phyloP scores from a whole-genome alignment of 1,140 invertebrate genomes.

The Diorhabda carinulata region DNA sequence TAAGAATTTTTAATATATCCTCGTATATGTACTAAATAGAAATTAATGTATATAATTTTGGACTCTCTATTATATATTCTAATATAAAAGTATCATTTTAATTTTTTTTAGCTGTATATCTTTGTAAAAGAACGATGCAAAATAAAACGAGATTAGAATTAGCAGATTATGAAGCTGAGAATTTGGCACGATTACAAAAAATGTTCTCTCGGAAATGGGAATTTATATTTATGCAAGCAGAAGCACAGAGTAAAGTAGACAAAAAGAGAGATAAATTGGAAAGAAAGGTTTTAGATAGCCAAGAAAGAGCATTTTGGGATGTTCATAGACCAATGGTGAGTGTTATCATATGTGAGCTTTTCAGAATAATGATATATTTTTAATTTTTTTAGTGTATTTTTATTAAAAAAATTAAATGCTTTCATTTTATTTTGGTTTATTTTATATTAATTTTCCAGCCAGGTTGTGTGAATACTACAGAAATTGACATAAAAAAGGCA shows the following conservation, averaged over 20 bases:
- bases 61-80: no score
- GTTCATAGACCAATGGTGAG: constrained; percentile 93
- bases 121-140: constrained; percentile 99
- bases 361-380: background rate
- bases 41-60: no score
- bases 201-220: constrained; percentile 99
- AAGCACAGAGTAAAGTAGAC: constrained; percentile 87
- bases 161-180: constrained; percentile 98
- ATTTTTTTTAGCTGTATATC: constrained; percentile 81
- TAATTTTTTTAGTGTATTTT: background rate
- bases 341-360: background rate
- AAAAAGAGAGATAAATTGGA: constrained; percentile 98
- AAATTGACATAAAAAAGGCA: constrained; percentile 96
- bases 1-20: no score
- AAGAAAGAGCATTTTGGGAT: constrained; percentile 99
- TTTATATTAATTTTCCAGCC: constrained; percentile 61
- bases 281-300: constrained; percentile 96
- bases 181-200: constrained; percentile 94
- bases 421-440: background rate
- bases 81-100: no score
- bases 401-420: no score
- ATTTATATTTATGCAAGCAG: constrained; percentile 98
- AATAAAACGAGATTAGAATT: constrained; percentile 96
- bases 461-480: constrained; percentile 97
- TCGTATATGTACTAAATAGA: no score